Base-by-base conservation (phyloP, 2,797 vertebrate species). In the Coccyzus lansbergi region DNA sequence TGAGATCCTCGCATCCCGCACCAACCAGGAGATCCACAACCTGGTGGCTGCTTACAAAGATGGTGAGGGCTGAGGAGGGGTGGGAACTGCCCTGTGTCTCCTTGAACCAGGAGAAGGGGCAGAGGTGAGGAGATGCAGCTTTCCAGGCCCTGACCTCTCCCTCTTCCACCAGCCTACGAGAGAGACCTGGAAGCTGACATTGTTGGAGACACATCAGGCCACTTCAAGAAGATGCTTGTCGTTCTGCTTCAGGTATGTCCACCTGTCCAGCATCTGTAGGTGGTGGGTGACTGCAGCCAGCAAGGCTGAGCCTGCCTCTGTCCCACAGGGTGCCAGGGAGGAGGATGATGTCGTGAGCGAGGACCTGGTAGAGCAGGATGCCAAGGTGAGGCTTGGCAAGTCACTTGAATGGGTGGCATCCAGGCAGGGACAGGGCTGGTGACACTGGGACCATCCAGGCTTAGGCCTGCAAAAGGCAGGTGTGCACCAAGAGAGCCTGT, bases 221-320 rank as follows among this genome's bases (percentile, higher is more conserved):
- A 99, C 94, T 99, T 99, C 97, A 99, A 99, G 97, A 99, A 99
- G 98, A 99, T 99, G 99, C 98, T 99, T 0, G 68, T 99, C 22
- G 99, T 99, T 96, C 98, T 99, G 92, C 98, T 99, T 68, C 99
- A 99, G 99, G 99, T 99, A 33, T 74, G 96, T 96, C 83, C 22
- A 1, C 80, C 80, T 65, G 36, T 56, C 70, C 58, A 42, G 68
- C 1, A 0, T 18, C 76, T 59, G 15, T 22, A 19, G n/a, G 19
- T 36, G 24, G 8, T 19, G 55, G 31, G 5, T 46, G 26, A 14
- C 56, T 68, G 40, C 4, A 26, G 34, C 34, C 7, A 10, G 74
- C 56, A 55, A 60, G 42, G 7, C 71, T 94, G 60, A 96, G 44
- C 38, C 34, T 0, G 0, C 62, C 15, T 74, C n/a, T 85, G 59